phyloP scores from a whole-genome alignment of 2,888 invertebrate genomes.

The Andrena marginata region DNA sequence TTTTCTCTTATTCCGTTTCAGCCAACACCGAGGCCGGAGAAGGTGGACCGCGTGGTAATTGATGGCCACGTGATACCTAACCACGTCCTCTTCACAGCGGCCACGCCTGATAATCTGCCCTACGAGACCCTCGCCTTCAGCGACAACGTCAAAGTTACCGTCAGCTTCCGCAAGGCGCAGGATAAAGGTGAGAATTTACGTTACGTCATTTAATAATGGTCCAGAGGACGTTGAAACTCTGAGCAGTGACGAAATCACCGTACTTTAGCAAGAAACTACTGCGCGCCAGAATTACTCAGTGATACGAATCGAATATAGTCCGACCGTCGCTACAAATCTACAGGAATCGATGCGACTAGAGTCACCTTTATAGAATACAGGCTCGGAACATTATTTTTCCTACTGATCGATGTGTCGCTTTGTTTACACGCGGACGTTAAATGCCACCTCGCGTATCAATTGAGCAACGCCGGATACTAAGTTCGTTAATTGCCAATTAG shows the following conservation, averaged over 20 bases:
- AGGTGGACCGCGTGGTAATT: slow-evolving; percentile 93
- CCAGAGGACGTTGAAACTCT: not conserved
- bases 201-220: not conserved
- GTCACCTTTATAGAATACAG: too few species aligned
- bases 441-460: not conserved
- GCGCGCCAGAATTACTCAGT: too few species aligned
- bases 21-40: slow-evolving; percentile 90
- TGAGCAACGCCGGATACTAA: not conserved
- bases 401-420: too few species aligned
- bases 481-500: slow-evolving; percentile 2
- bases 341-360: too few species aligned
- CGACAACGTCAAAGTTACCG: slow-evolving; percentile 93
- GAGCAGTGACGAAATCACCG: not conserved
- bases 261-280: not conserved
- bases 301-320: too few species aligned
- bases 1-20: slow-evolving; percentile 78
- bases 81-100: slow-evolving; percentile 94
- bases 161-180: slow-evolving; percentile 91
- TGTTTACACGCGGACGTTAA: too few species aligned
- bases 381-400: too few species aligned
- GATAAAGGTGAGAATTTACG: slow-evolving; percentile 61
- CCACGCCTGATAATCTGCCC: slow-evolving; percentile 90
- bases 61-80: slow-evolving; percentile 96
- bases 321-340: too few species aligned
- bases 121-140: slow-evolving; percentile 93